Percentiles rank a stretch among this genome's conserved stretches.
Conservation (phyloP, 2,888 invertebrate species). For the Eilema griseolum region DNA sequence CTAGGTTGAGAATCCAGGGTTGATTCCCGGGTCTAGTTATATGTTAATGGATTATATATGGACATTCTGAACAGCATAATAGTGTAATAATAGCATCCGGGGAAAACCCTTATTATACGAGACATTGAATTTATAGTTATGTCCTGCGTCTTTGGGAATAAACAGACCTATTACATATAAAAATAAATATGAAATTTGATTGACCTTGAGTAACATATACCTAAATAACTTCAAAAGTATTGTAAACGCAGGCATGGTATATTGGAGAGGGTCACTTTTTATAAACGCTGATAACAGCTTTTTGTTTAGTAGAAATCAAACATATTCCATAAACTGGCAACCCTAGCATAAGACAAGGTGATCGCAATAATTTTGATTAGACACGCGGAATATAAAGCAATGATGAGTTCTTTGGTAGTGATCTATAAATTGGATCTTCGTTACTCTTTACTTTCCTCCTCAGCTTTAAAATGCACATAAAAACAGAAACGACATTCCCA, state of each 20-base stretch:
- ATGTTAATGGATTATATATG: background rate
- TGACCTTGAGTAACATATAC: no score
- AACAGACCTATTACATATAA: no score
- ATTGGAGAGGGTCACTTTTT: no score
- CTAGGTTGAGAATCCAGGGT: background rate
- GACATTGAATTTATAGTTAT: no score
- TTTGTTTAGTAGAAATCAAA: background rate
- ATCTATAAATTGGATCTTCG: conserved; percentile 33
- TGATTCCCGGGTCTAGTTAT: background rate
- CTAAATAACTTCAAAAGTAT: no score
- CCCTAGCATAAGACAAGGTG: conserved; percentile 31
- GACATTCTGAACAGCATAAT: background rate
- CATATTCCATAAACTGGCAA: background rate
- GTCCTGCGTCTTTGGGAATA: no score
- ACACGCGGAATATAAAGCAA: conserved; percentile 43
- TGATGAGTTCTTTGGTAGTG: conserved; percentile 33
- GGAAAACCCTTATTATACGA: no score
- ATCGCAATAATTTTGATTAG: conserved; percentile 39
- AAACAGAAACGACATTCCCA: background rate
- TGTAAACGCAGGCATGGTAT: no score
- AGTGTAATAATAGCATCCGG: background rate
- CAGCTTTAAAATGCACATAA: background rate
- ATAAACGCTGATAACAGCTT: background rate
- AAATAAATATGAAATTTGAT: no score
- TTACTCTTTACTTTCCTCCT: conserved; percentile 19